Base-by-base conservation (phyloP, 2,113 vertebrate genomes). In the Callipepla californica region DNA sequence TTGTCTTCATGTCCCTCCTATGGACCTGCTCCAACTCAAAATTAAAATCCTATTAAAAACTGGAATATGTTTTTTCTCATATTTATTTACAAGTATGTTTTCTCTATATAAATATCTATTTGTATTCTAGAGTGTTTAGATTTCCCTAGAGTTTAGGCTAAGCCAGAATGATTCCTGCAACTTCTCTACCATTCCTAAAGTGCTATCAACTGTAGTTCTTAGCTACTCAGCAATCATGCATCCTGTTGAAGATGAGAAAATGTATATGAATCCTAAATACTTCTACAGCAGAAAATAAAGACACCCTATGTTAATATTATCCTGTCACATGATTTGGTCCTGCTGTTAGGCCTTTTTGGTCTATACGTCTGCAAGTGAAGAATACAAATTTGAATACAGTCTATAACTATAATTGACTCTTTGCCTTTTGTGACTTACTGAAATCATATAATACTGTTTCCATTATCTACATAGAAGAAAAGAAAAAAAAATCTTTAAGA, bases 401-500 rank as follows among this genome's bases (percentile, higher is more conserved):
- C 36, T 51, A 26, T 72, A 75, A 47, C 36, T 94, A 47, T 67
- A 68, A 51, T 3, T 68, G 69, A 88, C 48, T 89, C 36, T n/a
- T 57, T 61, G 44, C 58, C 58, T 90, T 94, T 75, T 50, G 19
- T 62, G 48, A 73, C 62, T 81, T 83, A 38, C 8, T 2, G 1
- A 89, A 95, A 85, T 87, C 62, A 62, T 81, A 69, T 53, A 68
- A 73, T 81, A 69, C 57, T 69, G 9, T 81, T 93, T 89, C 26
- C 50, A 48, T 87, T 86, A 58, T 78, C 80, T 36, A 81, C 13
- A 72, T 50, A 1, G 28, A 81, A 93, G 65, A 78, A 75, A 48
- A 77, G n/a, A 66, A 66, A 72, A 74, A 40, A 1, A n/a, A 81
- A 34, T 13, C 25, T 69, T 74, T 61, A 70, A 68, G 57, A 84